Evolutionary conservation across 2,113 vertebrate genomes (phyloP).

Genomic region (Pseudolaguvia tuberculata): DNA sequence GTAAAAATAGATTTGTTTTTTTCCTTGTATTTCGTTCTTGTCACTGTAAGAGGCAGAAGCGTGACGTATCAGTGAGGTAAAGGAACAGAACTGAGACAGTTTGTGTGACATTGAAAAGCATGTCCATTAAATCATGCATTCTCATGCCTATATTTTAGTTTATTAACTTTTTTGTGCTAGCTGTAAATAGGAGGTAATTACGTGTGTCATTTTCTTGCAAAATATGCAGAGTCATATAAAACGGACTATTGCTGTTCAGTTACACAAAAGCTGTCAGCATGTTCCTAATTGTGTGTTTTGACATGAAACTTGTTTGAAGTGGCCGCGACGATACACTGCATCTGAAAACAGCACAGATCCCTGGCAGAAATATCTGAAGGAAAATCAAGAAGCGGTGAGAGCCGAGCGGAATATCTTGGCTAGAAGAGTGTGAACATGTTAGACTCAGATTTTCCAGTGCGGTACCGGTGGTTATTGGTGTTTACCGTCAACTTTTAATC

Average conservation of each 20-base stretch:
- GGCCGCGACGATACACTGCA: conserved; percentile 24
- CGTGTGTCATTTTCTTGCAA: background rate
- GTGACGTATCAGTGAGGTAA: conserved; percentile 21
- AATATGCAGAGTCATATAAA: background rate
- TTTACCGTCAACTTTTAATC: conserved; percentile 34
- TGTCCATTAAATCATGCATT: background rate
- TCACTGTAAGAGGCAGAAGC: conserved; percentile 33
- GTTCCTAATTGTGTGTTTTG: conserved; percentile 58
- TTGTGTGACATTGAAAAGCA: no score
- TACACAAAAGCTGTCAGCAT: conserved; percentile 51
- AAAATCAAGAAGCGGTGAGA: background rate
- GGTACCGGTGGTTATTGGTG: conserved; percentile 30
- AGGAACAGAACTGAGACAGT: conserved; percentile 32
- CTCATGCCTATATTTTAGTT: background rate
- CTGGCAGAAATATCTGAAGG: background rate
- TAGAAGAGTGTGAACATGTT: background rate
- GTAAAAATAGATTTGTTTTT: conserved; percentile 13
- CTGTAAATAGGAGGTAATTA: background rate
- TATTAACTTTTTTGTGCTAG: background rate
- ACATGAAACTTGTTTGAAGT: conserved; percentile 51
- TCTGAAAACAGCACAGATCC: background rate
- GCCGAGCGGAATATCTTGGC: conserved; percentile 24
- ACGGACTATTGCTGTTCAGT: background rate
- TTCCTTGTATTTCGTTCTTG: background rate
- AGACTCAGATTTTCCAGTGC: conserved; percentile 5